These are phyloP conservation scores for Enteromius paludinosus DNA, from an alignment of 2,797 vertebrate genomes.

Conservation along the genomic window DNA sequence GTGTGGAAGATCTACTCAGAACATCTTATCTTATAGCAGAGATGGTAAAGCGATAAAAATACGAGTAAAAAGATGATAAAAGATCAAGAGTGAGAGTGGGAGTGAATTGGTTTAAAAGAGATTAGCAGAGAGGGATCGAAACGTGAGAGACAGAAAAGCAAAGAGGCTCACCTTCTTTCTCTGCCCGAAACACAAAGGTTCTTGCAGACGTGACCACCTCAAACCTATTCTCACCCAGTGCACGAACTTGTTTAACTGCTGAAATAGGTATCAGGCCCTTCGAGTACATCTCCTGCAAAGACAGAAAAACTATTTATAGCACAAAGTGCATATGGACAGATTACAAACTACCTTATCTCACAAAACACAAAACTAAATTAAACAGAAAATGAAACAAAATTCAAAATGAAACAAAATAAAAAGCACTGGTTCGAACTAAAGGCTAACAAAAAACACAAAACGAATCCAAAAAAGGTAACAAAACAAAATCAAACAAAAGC, in stretches of 20 bases:
- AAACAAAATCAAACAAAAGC: background rate
- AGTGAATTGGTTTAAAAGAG: slow-evolving; percentile 39
- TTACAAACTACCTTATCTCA: background rate
- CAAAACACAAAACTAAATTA: too few relatives aligned
- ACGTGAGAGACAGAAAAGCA: slow-evolving; percentile 20
- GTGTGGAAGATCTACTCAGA: slow-evolving; percentile 56
- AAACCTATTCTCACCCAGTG: slow-evolving; percentile 92
- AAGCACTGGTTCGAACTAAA: background rate
- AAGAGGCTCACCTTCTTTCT: slow-evolving; percentile 88
- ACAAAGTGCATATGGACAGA: slow-evolving; percentile 5
- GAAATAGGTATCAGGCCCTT: slow-evolving; percentile 91
- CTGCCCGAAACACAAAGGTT: slow-evolving; percentile 90
- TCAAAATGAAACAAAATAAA: background rate
- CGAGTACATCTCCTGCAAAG: slow-evolving; percentile 91
- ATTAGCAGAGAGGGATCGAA: slow-evolving; percentile 32
- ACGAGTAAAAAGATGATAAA: slow-evolving; percentile 25
- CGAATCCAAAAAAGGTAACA: background rate
- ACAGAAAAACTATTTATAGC: slow-evolving; percentile 8
- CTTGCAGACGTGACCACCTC: slow-evolving; percentile 90
- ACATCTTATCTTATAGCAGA: slow-evolving; percentile 47
- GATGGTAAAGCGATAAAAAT: slow-evolving; percentile 21
- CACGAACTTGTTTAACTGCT: slow-evolving; percentile 82
- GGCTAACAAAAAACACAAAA: background rate
- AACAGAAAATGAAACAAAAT: background rate
- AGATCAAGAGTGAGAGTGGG: slow-evolving; percentile 20